phyloP scores from a whole-genome alignment of 2,888 invertebrate genomes.

The Drosophila neutralis region DNA sequence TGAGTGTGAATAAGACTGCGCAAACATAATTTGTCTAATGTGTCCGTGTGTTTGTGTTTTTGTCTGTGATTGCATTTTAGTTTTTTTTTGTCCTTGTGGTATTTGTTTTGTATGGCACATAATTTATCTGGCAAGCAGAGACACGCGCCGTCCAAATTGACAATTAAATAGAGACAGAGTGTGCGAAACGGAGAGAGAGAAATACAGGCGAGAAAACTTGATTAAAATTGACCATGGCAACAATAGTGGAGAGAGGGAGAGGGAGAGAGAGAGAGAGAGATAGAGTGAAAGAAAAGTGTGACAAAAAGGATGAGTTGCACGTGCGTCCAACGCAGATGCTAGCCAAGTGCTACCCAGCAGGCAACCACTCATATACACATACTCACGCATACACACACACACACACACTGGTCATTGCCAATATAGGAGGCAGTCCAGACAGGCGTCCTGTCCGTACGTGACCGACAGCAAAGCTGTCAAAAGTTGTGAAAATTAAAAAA shows the following conservation, averaged over 20 bases:
- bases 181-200: conserved; percentile 24
- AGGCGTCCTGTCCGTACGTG: conserved; percentile 56
- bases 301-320: conserved; percentile 50
- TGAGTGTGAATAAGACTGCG: conserved; percentile 14
- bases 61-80: conserved; percentile 60
- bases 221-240: conserved; percentile 71
- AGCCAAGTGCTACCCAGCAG: conserved; percentile 43
- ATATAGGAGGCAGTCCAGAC: conserved; percentile 40
- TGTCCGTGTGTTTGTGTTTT: conserved; percentile 11
- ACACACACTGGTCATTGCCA: conserved; percentile 36
- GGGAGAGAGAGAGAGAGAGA: background rate
- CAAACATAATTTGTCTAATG: conserved; percentile 27
- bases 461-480: conserved; percentile 75
- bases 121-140: conserved; percentile 64
- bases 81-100: conserved; percentile 47
- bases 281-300: background rate
- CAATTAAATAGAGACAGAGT: conserved; percentile 68
- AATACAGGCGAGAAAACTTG: conserved; percentile 69
- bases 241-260: conserved; percentile 30
- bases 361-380: conserved; percentile 30
- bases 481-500: conserved; percentile 78
- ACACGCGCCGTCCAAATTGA: conserved; percentile 70
- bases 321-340: conserved; percentile 70
- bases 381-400: conserved; percentile 7
- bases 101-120: conserved; percentile 60